Base-by-base conservation (phyloP, 2,797 vertebrate genomes). In the Leuciscus waleckii region DNA sequence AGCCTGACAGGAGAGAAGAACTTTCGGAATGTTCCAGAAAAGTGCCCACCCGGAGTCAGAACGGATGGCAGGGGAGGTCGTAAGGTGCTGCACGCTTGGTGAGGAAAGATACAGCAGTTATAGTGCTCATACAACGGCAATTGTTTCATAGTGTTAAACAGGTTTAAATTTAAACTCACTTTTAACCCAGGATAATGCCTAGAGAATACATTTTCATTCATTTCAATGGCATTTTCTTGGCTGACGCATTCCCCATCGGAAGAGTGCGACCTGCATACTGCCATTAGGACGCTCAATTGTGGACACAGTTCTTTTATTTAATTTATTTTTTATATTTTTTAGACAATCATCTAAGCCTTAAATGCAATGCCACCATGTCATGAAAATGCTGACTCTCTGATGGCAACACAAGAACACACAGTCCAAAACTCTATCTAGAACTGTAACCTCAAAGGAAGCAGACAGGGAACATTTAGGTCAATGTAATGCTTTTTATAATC, bases 21-120 rank as follows among this genome's bases (percentile, higher is more conserved):
- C 76, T 58, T 71, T 63, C 35, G 39, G 54, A 49, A 75, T 56
- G 65, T 54, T 75, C 69, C 51, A 70, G 77, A 56, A 79, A 69
- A 54, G 70, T 41, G n/a, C 73, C 37, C n/a, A 67, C 35, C 43
- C 17, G 7, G 26, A 74, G 69, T 74, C 29, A 35, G 26, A 43
- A 83, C 41, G 39, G 26, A 70, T 80, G 68, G 58, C 21, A 29
- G 23, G 35, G 67, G 79, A 78, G 51, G 58, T 43, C 29, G 21
- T n/a, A 26, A 13, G 17, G 32, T 43, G 56, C 51, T 35, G 61
- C 61, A 35, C 10, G 13, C 29, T 85, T 76, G 84, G 49, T 11
- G 76, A 83, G 76, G 61, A 76, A 58, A 84, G 37, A 84, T 51
- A 58, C 61, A 43, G 26, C 69, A 41, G 32, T 77, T 56, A 2